A percentile compares a stretch with the other conserved stretches of the same genome.
Evolutionary conservation across 2,888 invertebrate species (phyloP).

Genomic region (Rhaphigaster nebulosa): DNA sequence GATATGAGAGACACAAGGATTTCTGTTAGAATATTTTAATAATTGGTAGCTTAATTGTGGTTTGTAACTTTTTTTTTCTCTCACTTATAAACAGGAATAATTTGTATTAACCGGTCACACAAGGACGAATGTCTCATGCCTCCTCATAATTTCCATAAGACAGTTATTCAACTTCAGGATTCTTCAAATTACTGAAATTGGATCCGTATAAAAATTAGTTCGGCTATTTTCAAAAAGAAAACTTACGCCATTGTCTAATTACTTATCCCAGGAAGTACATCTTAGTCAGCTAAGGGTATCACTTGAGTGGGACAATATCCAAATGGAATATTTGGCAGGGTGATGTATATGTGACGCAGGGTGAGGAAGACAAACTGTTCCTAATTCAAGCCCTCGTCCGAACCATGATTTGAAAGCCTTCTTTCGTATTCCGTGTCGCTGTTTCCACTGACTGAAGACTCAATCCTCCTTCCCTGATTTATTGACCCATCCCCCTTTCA

Average conservation of each 20-base stretch:
- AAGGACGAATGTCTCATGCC: no score
- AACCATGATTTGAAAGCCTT: conserved; percentile 42
- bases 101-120: no score
- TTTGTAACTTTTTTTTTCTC: no score
- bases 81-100: no score
- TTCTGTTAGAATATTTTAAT: no score
- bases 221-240: no score
- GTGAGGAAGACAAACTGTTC: conserved; percentile 36
- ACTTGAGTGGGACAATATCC: background rate
- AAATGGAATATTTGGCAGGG: conserved; percentile 12
- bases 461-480: conserved; percentile 37
- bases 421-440: conserved; percentile 49
- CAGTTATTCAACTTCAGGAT: no score
- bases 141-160: no score
- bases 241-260: background rate
- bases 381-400: conserved; percentile 21
- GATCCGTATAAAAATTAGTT: background rate
- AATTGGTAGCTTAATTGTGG: no score
- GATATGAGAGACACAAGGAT: no score
- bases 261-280: background rate
- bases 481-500: background rate
- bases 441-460: conserved; percentile 25
- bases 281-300: background rate
- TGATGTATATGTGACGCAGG: background rate
- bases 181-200: no score